A percentile compares a stretch with the other conserved stretches of the same genome.
phyloP scores from a whole-genome alignment of 2,888 invertebrate species.

The Conomelus anceps region DNA sequence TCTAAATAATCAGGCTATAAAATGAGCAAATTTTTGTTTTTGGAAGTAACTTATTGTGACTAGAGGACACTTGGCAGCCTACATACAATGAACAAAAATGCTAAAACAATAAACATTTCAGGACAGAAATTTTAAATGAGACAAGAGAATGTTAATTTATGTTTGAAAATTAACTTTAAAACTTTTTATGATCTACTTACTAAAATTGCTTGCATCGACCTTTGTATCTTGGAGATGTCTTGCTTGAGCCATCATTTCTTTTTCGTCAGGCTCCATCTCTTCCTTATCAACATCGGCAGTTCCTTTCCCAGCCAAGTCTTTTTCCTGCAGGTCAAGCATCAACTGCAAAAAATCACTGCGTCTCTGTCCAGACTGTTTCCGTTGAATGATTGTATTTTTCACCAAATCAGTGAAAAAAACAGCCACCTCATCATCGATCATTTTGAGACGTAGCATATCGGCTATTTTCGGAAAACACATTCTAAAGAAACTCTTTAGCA shows the following conservation, averaged over 20 bases:
- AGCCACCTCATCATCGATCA: conserved; percentile 4
- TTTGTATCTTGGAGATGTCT: not conserved
- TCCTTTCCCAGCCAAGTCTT: not conserved
- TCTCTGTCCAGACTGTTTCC: conserved; percentile 11
- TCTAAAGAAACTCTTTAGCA: conserved; percentile 4
- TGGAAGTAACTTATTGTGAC: no score
- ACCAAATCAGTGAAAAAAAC: conserved; percentile 19
- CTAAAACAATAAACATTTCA: no score
- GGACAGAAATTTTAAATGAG: no score
- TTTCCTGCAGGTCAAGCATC: conserved; percentile 16
- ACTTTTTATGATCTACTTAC: not conserved
- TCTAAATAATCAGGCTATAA: no score
- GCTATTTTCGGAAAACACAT: not conserved
- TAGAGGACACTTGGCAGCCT: no score
- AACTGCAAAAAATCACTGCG: conserved; percentile 23
- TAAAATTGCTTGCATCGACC: not conserved
- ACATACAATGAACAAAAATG: no score
- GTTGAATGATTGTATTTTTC: conserved; percentile 16
- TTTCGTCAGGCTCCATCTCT: not conserved
- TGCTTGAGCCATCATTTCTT: not conserved
- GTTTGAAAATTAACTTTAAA: not conserved
- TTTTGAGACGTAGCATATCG: conserved; percentile 11
- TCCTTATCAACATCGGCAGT: not conserved
- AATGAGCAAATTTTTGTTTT: no score
- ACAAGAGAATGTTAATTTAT: no score